Evolutionary conservation across 2,113 vertebrate species (phyloP).

Genomic region (Megaleporinus macrocephalus): DNA sequence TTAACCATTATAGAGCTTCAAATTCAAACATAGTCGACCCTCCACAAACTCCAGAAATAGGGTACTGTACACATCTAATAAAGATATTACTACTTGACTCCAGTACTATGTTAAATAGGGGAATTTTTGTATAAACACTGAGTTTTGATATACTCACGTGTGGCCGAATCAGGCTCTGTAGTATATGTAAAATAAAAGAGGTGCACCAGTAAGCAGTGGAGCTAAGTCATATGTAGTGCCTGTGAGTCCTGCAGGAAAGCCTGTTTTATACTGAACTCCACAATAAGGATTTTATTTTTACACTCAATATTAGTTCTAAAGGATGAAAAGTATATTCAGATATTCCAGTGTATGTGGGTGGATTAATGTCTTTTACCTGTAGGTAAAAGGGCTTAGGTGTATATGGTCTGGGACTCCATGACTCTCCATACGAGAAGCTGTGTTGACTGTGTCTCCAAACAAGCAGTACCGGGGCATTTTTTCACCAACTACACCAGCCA

Average conservation of each 20-base stretch:
- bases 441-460: slow-evolving; percentile 83
- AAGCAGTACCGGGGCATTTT: slow-evolving; percentile 81
- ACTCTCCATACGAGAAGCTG: slow-evolving; percentile 79
- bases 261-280: not conserved
- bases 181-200: not conserved
- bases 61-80: too few species aligned
- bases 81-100: too few species aligned
- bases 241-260: not conserved
- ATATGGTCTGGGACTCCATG: slow-evolving; percentile 77
- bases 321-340: not conserved
- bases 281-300: not conserved
- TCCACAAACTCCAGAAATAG: too few species aligned
- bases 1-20: too few species aligned
- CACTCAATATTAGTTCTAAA: not conserved
- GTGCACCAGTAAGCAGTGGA: not conserved
- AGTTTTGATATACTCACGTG: too few species aligned
- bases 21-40: too few species aligned
- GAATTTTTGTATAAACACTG: too few species aligned
- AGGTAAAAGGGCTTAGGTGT: slow-evolving; percentile 74
- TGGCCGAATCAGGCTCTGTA: not conserved
- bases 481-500: slow-evolving; percentile 79
- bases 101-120: too few species aligned
- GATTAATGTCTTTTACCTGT: slow-evolving; percentile 56
- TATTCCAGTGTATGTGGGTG: not conserved
- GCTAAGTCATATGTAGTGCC: not conserved